Base-by-base conservation (phyloP, 2,113 vertebrate genomes). In the Accipiter virgatus region DNA sequence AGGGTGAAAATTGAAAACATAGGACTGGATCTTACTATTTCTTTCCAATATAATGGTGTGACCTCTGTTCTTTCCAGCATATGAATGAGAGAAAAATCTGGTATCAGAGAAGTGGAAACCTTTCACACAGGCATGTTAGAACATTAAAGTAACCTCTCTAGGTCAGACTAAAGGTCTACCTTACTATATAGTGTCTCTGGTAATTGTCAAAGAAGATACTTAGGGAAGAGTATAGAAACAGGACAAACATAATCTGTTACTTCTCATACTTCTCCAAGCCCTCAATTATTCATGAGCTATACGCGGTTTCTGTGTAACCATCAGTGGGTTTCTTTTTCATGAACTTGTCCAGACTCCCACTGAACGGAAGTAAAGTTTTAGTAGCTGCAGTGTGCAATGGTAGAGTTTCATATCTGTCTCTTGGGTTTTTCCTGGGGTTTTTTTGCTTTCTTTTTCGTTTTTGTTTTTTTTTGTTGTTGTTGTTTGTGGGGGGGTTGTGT, bases 271-370 rank as follows among this genome's bases (percentile, higher is more conserved):
- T 90, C 29, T 79, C 21, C 15, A 67, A 34, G 29, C 22, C 36
- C 22, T 88, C 47, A 9, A 0, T 85, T 34, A 14, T 27, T 65
- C 61, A 25, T 7, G 13, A 89, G n/a, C 38, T 89, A 0, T n/a
- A 31, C 0, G 0, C n/a, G 11, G 34, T 82, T 88, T 55, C 47
- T 16, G 2, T 40, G 21, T 79, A 67, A 78, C 15, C 52, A 21
- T 27, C 45, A n/a, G 11, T 26, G 17, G 25, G 32, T 71, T 80
- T 42, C 5, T 79, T 82, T 74, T 79, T 80, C n/a, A 38, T 75
- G 0, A 43, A 31, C 27, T 81, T 75, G 16, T 16, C 23, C 5
- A 2, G 17, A 50, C 34, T 86, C 38, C 13, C 0, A 1, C 6
- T 77, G 63, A 92, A 50, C 26, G 32, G 13, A 93, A 77, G 14